phyloP scores from a whole-genome alignment of 2,797 vertebrate genomes.

The Holocentrus rufus region DNA sequence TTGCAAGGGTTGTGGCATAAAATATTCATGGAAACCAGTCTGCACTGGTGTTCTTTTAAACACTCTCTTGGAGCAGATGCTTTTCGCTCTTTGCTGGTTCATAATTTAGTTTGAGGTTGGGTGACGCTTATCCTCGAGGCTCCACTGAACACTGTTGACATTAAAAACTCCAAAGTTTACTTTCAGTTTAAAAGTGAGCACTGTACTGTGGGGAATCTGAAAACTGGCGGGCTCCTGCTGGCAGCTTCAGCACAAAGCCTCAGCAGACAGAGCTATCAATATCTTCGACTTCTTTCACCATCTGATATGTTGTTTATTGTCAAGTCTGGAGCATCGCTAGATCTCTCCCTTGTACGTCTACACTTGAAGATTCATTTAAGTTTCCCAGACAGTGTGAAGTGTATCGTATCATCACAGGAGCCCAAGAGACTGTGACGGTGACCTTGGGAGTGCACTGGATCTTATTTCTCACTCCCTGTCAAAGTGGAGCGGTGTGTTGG shows the following conservation, averaged over 20 bases:
- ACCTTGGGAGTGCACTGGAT: slow-evolving; percentile 77
- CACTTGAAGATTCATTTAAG: slow-evolving; percentile 70
- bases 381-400: slow-evolving; percentile 66
- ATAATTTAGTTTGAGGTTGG: slow-evolving; percentile 63
- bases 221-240: slow-evolving; percentile 14
- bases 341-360: slow-evolving; percentile 62
- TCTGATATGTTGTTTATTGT: slow-evolving; percentile 78
- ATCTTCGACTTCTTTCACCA: slow-evolving; percentile 73
- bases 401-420: slow-evolving; percentile 66
- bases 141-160: slow-evolving; percentile 40
- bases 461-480: slow-evolving; percentile 70
- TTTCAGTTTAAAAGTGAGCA: slow-evolving; percentile 39
- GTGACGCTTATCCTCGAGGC: slow-evolving; percentile 38
- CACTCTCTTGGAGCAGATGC: slow-evolving; percentile 60
- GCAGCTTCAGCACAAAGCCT: slow-evolving; percentile 33
- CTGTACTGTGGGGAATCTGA: slow-evolving; percentile 37
- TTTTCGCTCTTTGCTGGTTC: slow-evolving; percentile 45
- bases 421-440: slow-evolving; percentile 69
- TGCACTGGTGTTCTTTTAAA: slow-evolving; percentile 70
- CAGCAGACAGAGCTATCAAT: slow-evolving; percentile 69
- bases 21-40: slow-evolving; percentile 78
- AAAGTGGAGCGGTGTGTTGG: slow-evolving; percentile 37
- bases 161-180: slow-evolving; percentile 55
- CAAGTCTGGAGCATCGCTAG: slow-evolving; percentile 62
- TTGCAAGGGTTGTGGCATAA: slow-evolving; percentile 71